phyloP scores from a whole-genome alignment of 2,888 invertebrate genomes.

The Cosmorhoe ocellata region DNA sequence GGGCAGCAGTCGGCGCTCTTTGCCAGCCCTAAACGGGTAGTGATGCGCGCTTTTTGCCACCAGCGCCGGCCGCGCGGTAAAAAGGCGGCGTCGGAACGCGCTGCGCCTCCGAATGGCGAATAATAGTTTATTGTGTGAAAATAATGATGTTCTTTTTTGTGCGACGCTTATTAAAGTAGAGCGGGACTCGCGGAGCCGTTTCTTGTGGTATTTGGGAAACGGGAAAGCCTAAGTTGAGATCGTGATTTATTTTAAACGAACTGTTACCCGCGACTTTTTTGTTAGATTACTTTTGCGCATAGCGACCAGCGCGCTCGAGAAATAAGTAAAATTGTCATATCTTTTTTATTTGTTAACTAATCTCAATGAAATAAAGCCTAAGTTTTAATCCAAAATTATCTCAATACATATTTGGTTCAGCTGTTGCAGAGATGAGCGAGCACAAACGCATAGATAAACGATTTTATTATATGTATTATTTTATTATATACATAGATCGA shows the following conservation, averaged over 20 bases:
- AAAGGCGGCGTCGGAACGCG: constrained; percentile 54
- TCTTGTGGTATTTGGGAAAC: constrained; percentile 24
- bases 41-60: constrained; percentile 64
- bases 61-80: constrained; percentile 52
- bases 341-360: too few species aligned
- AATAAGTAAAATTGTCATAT: too few species aligned
- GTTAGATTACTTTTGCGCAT: too few species aligned
- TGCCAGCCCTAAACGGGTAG: constrained; percentile 61
- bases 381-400: too few species aligned
- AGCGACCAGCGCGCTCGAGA: too few species aligned
- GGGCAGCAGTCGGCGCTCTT: constrained; percentile 57
- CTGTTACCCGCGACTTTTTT: too few species aligned
- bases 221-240: constrained; percentile 8
- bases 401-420: too few species aligned
- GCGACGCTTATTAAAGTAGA: constrained; percentile 31
- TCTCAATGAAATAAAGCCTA: too few species aligned
- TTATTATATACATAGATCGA: too few species aligned
- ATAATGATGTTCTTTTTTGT: constrained; percentile 38
- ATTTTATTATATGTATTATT: too few species aligned
- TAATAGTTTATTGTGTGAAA: constrained; percentile 39
- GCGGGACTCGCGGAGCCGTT: constrained; percentile 8
- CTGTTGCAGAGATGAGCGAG: too few species aligned
- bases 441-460: too few species aligned
- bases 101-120: constrained; percentile 37
- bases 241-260: background rate